These are phyloP conservation scores for Drosophila buzzatii DNA, from an alignment of 2,888 invertebrate genomes.

Conservation along the genomic window DNA sequence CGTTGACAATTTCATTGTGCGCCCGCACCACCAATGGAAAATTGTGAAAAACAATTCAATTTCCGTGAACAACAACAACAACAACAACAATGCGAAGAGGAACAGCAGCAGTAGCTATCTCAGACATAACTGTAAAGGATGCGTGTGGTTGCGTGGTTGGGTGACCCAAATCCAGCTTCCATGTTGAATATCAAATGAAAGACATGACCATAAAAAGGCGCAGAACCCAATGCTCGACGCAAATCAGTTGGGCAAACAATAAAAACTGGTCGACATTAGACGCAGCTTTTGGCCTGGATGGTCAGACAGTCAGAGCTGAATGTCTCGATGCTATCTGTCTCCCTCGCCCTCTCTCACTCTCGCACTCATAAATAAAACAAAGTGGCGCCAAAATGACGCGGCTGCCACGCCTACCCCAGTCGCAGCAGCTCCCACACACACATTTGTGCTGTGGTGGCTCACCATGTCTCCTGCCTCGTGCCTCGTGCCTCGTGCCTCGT, in stretches of 20 bases:
- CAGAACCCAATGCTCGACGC: conserved; percentile 45
- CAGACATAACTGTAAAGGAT: conserved; percentile 70
- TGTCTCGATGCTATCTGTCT: conserved; percentile 51
- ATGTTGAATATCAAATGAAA: conserved; percentile 73
- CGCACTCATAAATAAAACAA: conserved; percentile 74
- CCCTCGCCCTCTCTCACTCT: conserved; percentile 10
- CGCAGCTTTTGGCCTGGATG: background rate
- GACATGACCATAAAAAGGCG: conserved; percentile 30
- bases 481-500: no score
- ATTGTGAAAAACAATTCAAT: conserved; percentile 75
- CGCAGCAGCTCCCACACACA: background rate
- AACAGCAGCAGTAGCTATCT: conserved; percentile 5
- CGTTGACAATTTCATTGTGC: conserved; percentile 56
- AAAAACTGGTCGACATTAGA: conserved; percentile 44
- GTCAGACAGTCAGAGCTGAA: conserved; percentile 19
- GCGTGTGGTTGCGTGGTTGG: conserved; percentile 46
- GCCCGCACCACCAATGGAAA: conserved; percentile 46
- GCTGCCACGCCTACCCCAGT: conserved; percentile 31
- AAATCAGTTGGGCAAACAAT: conserved; percentile 77
- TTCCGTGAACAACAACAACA: conserved; percentile 53
- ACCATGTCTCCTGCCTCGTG: background rate
- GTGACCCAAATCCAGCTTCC: conserved; percentile 71
- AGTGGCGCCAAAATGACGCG: conserved; percentile 77
- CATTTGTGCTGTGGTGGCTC: background rate
- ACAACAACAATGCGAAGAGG: background rate